Conservation (phyloP, 2,888 invertebrate species). For the Dermolepida albohirtum region DNA sequence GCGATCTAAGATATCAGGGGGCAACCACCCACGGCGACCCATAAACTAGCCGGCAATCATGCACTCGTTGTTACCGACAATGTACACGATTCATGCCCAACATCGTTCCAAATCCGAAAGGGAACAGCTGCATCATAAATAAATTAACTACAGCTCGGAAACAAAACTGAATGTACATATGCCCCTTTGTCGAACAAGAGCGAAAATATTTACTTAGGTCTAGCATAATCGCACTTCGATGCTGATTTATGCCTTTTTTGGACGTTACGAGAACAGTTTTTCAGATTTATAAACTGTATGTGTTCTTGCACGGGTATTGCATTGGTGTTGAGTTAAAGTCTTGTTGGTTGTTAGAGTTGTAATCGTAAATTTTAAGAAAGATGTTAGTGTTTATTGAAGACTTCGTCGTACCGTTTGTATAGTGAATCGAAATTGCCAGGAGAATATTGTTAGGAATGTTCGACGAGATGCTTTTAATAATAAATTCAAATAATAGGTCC, state of each 20-base stretch:
- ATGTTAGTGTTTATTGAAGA: background rate
- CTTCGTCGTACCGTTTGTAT: no score
- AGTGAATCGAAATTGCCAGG: no score
- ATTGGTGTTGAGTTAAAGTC: background rate
- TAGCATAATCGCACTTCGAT: constrained; percentile 24
- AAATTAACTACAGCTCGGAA: constrained; percentile 52
- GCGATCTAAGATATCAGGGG: constrained; percentile 47
- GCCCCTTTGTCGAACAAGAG: background rate
- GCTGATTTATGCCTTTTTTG: constrained; percentile 18
- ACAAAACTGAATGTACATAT: constrained; percentile 47
- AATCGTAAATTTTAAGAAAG: constrained; percentile 9
- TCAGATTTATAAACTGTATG: constrained; percentile 1
- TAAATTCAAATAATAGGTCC: no score
- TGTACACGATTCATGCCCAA: constrained; percentile 53
- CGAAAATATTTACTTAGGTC: constrained; percentile 21
- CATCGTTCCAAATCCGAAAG: constrained; percentile 53
- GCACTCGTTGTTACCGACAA: constrained; percentile 53
- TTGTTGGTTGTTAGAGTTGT: background rate
- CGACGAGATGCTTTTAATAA: no score
- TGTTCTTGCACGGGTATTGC: background rate
- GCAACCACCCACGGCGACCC: constrained; percentile 54
- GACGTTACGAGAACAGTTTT: background rate
- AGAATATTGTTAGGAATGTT: no score
- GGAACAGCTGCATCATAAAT: constrained; percentile 51
- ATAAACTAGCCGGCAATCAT: constrained; percentile 56